Base-by-base conservation (phyloP, 2,797 vertebrate genomes). In the Enteromius anoplus region DNA sequence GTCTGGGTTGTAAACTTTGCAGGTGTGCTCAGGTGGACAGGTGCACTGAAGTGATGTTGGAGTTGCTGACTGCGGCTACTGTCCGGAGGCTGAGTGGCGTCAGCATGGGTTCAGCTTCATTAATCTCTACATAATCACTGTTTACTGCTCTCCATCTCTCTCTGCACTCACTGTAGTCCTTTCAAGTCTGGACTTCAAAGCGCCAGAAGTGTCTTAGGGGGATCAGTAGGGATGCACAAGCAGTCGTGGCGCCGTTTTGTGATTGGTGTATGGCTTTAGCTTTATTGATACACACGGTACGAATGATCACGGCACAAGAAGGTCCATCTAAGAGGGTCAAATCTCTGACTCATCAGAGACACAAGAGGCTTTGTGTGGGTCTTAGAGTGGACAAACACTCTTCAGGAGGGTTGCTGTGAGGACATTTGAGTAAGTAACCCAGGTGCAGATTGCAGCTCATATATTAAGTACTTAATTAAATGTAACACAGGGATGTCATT, bases 131-230 rank as follows among this genome's bases (percentile, higher is more conserved):
- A 90, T 93, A 94, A 94, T 93, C 93, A 93, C 90, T 92, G 92
- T 93, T 93, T 93, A 90, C 90, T 87, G 89, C 91, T 90, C 86
- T 92, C 88, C 87, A 87, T 86, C 69, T 88, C 82, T 47, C 73
- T 71, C 73, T 82, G 90, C 89, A 92, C 92, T 93, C 86, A 93
- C 88, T 93, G 92, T 86, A 91, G 89, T 85, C 83, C 92, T 94
- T 95, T 94, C 91, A 94, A 93, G 93, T 93, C 77, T 71, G 85
- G 87, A 93, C 93, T 94, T 95, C 93, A 94, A 94, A 95, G 92
- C 87, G 87, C 17, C 53, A 80, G 78, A 75, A 51, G 85, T n/a
- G 89, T 93, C 93, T 94, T 90, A 88, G 71, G 69, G 71, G 91
- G 92, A 93, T 92, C 88, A 91, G 87, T 87, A 8, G 51, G 91